Percentiles rank a stretch among this genome's conserved stretches.
phyloP scores from a whole-genome alignment of 2,113 vertebrate genomes.

The Regulus satrapa region DNA sequence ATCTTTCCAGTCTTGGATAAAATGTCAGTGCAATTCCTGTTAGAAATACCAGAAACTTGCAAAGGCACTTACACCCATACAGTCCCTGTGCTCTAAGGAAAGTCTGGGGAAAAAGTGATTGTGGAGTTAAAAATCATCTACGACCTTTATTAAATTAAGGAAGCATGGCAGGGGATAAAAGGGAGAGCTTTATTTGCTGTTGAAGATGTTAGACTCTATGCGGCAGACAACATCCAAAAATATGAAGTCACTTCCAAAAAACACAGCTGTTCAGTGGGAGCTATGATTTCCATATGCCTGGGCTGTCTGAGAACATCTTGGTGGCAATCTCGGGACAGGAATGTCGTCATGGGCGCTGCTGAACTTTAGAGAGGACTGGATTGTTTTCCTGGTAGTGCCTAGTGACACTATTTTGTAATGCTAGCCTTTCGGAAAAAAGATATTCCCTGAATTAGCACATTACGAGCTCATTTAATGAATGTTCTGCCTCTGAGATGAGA shows the following conservation, averaged over 20 bases:
- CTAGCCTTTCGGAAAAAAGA: background rate
- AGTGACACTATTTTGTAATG: conserved; percentile 10
- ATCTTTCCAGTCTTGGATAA: background rate
- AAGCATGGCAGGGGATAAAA: conserved; percentile 43
- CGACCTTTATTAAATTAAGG: conserved; percentile 15
- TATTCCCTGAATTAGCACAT: conserved; percentile 6
- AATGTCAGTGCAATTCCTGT: background rate
- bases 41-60: background rate
- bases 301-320: conserved; percentile 10
- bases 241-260: conserved; percentile 54
- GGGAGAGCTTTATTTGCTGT: conserved; percentile 50
- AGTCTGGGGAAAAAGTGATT: background rate
- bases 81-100: background rate
- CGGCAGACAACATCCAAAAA: conserved; percentile 38
- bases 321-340: conserved; percentile 20
- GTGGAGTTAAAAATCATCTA: background rate
- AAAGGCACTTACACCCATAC: background rate
- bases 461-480: background rate
- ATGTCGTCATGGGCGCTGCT: conserved; percentile 9
- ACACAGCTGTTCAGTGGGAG: conserved; percentile 41
- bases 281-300: conserved; percentile 43
- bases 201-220: conserved; percentile 38
- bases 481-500: background rate
- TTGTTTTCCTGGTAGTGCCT: conserved; percentile 41
- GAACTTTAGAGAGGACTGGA: background rate